Conservation (phyloP, 2,113 vertebrate species). For the Desmodus rotundus region DNA sequence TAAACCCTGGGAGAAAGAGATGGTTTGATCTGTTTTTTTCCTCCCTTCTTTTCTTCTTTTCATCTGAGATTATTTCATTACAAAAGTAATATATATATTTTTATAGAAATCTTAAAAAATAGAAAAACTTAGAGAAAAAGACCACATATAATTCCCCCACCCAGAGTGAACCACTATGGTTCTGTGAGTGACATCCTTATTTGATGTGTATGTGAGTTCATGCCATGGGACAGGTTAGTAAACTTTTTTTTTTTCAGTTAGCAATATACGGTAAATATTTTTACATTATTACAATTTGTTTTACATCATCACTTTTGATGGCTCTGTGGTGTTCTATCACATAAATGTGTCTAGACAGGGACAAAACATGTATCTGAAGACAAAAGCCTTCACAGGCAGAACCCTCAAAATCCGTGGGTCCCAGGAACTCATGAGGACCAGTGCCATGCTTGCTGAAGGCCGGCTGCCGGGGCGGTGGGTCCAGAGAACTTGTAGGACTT, state of each 20-base stretch:
- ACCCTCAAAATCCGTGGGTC: too few relatives aligned
- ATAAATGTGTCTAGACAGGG: neutral
- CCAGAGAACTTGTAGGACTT: neutral
- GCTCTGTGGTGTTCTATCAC: neutral
- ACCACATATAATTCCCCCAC: neutral
- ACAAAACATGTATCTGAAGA: neutral
- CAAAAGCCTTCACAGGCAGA: neutral
- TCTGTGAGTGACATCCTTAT: neutral
- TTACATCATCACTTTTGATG: neutral
- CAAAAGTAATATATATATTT: neutral
- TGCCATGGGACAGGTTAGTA: neutral
- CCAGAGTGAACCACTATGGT: neutral
- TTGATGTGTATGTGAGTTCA: neutral
- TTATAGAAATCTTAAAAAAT: slow-evolving; percentile 3
- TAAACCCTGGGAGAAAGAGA: neutral
- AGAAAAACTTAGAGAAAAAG: neutral
- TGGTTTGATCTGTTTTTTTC: neutral
- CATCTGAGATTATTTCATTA: neutral
- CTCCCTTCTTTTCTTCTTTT: neutral
- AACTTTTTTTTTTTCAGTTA: neutral
- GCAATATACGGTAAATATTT: neutral
- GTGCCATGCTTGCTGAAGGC: neutral
- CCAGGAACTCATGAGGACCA: neutral
- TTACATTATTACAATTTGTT: neutral
- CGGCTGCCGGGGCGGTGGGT: rapidly evolving